phyloP scores from a whole-genome alignment of 2,888 invertebrate genomes.

The Lapara coniferarum region DNA sequence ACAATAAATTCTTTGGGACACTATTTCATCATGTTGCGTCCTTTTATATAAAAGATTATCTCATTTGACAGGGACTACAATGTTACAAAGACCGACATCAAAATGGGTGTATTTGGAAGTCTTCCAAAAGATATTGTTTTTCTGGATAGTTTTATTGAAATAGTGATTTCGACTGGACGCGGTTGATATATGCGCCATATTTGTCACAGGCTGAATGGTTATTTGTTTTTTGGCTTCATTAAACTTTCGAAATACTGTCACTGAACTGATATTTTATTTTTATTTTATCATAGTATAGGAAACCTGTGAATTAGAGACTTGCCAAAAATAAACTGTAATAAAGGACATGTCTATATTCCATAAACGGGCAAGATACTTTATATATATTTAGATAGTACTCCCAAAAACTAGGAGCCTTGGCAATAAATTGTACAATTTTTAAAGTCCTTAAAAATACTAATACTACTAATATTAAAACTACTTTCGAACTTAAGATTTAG shows the following conservation, averaged over 20 bases:
- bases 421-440: too few relatives aligned
- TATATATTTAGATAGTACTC: too few relatives aligned
- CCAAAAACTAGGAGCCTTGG: too few relatives aligned
- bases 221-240: conserved; percentile 35
- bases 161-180: conserved; percentile 36
- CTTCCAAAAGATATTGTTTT: conserved; percentile 58
- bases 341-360: too few relatives aligned
- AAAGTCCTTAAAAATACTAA: too few relatives aligned
- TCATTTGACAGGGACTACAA: conserved; percentile 41
- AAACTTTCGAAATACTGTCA: conserved; percentile 6
- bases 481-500: too few relatives aligned
- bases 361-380: too few relatives aligned
- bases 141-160: conserved; percentile 51
- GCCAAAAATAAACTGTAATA: too few relatives aligned
- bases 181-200: conserved; percentile 49
- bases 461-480: too few relatives aligned
- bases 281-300: too few relatives aligned
- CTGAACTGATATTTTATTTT: neutral
- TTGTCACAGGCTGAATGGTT: conserved; percentile 39
- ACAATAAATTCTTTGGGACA: too few relatives aligned
- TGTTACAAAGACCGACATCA: conserved; percentile 31
- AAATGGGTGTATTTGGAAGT: conserved; percentile 57
- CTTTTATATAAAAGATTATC: conserved; percentile 29
- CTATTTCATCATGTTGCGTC: neutral
- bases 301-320: neutral